A percentile compares a stretch with the other conserved stretches of the same genome.
Conservation (phyloP, 1,140 invertebrate genomes). For the Calephelis nemesis region DNA sequence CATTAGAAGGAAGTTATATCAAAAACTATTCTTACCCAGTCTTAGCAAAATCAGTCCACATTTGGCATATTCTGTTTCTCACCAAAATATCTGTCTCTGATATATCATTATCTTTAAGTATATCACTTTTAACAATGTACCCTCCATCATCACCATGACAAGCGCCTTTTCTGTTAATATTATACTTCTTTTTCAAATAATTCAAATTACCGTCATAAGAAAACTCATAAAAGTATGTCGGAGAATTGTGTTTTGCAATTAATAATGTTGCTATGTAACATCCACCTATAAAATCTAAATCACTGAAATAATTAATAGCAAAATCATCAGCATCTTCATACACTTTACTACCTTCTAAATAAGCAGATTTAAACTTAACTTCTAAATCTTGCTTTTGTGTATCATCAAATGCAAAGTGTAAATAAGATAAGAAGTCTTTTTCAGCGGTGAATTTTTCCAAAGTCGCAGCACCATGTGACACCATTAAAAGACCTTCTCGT, state of each 20-base stretch:
- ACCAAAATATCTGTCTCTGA: conserved; percentile 51
- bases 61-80: conserved; percentile 54
- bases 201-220: conserved; percentile 67
- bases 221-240: conserved; percentile 72
- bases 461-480: conserved; percentile 25
- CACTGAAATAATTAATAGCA: conserved; percentile 66
- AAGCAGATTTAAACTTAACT: conserved; percentile 52
- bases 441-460: conserved; percentile 49
- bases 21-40: conserved; percentile 55
- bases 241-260: conserved; percentile 54
- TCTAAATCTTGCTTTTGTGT: conserved; percentile 47
- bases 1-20: neutral
- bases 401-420: conserved; percentile 51
- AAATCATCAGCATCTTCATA: conserved; percentile 52
- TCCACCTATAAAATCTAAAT: conserved; percentile 67
- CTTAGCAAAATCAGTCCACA: conserved; percentile 80
- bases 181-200: conserved; percentile 54
- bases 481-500: conserved; percentile 62
- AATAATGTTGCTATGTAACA: conserved; percentile 50
- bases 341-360: conserved; percentile 49
- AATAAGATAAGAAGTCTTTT: conserved; percentile 50
- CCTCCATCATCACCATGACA: conserved; percentile 68
- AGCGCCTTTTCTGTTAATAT: conserved; percentile 53
- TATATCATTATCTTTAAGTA: conserved; percentile 41
- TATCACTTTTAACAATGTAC: conserved; percentile 52